Percentiles rank a stretch among this genome's conserved stretches.
Evolutionary conservation across 1,140 invertebrate genomes (phyloP).

Genomic region (Drosophila triauraria): DNA sequence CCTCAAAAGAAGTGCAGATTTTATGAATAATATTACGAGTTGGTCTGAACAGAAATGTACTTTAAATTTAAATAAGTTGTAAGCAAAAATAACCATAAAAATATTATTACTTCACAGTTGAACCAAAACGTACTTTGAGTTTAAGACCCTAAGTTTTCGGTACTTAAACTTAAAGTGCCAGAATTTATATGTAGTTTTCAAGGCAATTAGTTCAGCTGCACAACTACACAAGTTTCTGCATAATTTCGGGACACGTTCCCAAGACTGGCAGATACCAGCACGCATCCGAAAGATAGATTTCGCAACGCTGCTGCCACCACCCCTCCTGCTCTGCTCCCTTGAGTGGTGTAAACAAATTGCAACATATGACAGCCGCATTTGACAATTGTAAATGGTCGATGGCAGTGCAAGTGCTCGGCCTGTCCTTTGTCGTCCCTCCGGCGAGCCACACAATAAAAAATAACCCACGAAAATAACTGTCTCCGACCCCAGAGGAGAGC

Average conservation of each 20-base stretch:
- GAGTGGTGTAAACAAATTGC: slow-evolving; percentile 81
- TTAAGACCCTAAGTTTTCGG: not conserved
- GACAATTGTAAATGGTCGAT: slow-evolving; percentile 80
- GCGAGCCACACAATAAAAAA: slow-evolving; percentile 7
- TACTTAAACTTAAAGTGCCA: not conserved
- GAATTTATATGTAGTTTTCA: not conserved
- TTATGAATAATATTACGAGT: not conserved
- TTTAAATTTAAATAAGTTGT: not conserved
- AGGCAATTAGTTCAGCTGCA: not conserved
- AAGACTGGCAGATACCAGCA: slow-evolving; percentile 15
- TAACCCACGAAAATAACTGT: not conserved
- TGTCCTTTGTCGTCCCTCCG: slow-evolving; percentile 37
- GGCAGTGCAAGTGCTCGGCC: slow-evolving; percentile 52
- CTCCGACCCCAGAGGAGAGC: slow-evolving; percentile 1
- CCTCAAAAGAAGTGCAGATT: not conserved
- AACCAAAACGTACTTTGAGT: too few species aligned
- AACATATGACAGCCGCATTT: slow-evolving; percentile 79
- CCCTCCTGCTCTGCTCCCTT: slow-evolving; percentile 1
- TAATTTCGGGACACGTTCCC: not conserved
- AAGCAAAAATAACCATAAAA: too few species aligned
- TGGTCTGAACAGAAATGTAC: too few species aligned
- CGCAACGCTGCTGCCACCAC: slow-evolving; percentile 22
- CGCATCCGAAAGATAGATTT: slow-evolving; percentile 56
- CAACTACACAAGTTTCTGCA: not conserved
- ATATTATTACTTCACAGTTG: too few species aligned